Evolutionary conservation across 2,888 invertebrate species (phyloP).

Genomic region (Pollenia amentaria): DNA sequence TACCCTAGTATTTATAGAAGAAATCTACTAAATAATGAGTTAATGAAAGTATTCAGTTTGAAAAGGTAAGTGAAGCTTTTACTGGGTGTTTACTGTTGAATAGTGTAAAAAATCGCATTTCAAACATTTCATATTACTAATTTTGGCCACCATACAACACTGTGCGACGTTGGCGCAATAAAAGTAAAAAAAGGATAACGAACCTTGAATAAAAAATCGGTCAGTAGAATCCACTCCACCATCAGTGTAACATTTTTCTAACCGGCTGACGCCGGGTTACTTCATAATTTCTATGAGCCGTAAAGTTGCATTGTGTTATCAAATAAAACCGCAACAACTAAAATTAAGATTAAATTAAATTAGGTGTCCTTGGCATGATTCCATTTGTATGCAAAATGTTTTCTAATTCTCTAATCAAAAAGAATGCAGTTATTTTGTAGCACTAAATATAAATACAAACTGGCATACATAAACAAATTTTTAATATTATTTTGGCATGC

Average conservation of each 20-base stretch:
- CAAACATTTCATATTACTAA: too few species aligned
- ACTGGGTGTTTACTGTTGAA: too few species aligned
- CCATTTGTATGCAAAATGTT: constrained; percentile 44
- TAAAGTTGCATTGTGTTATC: constrained; percentile 38
- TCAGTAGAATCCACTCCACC: too few species aligned
- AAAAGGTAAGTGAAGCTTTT: too few species aligned
- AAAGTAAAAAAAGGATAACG: too few species aligned
- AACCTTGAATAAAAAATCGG: too few species aligned
- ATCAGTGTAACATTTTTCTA: background rate
- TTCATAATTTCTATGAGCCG: background rate
- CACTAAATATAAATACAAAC: background rate
- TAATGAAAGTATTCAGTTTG: too few species aligned
- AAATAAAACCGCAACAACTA: constrained; percentile 42
- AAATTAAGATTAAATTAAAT: constrained; percentile 53
- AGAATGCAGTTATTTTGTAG: constrained; percentile 17
- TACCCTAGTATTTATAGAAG: too few species aligned
- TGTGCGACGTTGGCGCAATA: too few species aligned
- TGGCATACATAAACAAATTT: background rate
- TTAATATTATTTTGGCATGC: constrained; percentile 27
- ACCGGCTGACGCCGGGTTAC: background rate
- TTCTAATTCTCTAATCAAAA: constrained; percentile 26
- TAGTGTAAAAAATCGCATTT: too few species aligned
- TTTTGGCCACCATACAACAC: too few species aligned
- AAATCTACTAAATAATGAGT: too few species aligned
- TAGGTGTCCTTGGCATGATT: constrained; percentile 61